Evolutionary conservation across 2,797 vertebrate genomes (phyloP).

Genomic region (Chiroxiphia lanceolata): DNA sequence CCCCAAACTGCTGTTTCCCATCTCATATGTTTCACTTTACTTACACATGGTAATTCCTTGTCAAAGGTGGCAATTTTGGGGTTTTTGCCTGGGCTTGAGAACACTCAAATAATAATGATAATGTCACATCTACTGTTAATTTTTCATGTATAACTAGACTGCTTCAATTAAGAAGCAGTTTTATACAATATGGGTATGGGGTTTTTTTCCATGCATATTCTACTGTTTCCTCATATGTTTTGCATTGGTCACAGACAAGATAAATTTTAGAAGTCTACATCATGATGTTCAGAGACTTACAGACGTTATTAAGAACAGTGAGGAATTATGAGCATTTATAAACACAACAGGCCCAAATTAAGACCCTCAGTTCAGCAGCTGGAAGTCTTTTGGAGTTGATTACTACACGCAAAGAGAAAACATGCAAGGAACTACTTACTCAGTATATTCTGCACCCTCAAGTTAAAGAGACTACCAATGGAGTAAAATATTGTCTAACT

Average conservation of each 20-base stretch:
- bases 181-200: not conserved
- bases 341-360: slow-evolving; percentile 44
- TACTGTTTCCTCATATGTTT: slow-evolving; percentile 43
- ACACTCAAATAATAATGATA: not conserved
- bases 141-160: not conserved
- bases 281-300: slow-evolving; percentile 23
- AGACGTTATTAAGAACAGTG: slow-evolving; percentile 34
- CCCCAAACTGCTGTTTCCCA: not conserved
- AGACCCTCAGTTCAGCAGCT: not conserved
- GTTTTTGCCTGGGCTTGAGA: not conserved
- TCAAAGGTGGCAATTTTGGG: not conserved
- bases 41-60: not conserved
- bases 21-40: not conserved
- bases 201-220: not conserved
- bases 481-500: not conserved
- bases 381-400: slow-evolving; percentile 23
- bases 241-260: slow-evolving; percentile 19
- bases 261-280: slow-evolving; percentile 26
- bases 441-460: not conserved
- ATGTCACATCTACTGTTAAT: not conserved
- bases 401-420: not conserved
- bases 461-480: not conserved
- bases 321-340: slow-evolving; percentile 23
- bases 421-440: not conserved
- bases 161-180: not conserved